Percentiles rank a stretch among this genome's conserved stretches.
phyloP scores from a whole-genome alignment of 2,797 vertebrate genomes.

The Cygnus olor region DNA sequence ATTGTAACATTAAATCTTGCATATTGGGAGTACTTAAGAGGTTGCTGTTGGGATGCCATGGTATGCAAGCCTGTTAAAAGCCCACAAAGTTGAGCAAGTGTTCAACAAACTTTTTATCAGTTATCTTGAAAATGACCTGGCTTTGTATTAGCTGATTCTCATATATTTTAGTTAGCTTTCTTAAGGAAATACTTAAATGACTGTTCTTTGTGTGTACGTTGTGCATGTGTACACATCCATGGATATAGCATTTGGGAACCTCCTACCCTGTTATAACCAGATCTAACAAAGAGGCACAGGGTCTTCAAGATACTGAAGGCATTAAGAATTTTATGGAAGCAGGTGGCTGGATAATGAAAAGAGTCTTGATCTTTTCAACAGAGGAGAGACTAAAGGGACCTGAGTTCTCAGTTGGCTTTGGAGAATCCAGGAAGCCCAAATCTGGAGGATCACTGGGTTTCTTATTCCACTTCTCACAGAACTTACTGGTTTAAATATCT shows the following conservation, averaged over 20 bases:
- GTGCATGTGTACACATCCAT: accelerated
- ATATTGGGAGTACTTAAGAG: not conserved
- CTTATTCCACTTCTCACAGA: not conserved
- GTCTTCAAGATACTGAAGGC: not conserved
- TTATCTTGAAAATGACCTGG: not conserved
- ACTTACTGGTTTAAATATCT: not conserved
- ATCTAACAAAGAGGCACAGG: not conserved
- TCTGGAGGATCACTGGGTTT: not conserved
- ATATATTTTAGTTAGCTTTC: not conserved
- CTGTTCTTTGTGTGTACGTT: not conserved
- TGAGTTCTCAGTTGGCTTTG: not conserved
- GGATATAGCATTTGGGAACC: not conserved
- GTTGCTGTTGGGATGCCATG: not conserved
- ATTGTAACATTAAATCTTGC: not conserved
- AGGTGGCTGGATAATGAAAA: not conserved
- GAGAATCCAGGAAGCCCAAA: not conserved
- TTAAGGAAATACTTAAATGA: not conserved
- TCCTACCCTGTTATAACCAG: not conserved
- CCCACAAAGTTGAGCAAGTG: not conserved
- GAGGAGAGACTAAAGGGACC: not conserved
- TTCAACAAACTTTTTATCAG: not conserved
- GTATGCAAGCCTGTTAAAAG: not conserved
- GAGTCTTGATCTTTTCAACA: not conserved
- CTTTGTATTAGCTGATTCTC: not conserved
- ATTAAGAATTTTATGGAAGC: not conserved